Evolutionary conservation across 2,888 invertebrate genomes (phyloP).

Genomic region (Aromia moschata): DNA sequence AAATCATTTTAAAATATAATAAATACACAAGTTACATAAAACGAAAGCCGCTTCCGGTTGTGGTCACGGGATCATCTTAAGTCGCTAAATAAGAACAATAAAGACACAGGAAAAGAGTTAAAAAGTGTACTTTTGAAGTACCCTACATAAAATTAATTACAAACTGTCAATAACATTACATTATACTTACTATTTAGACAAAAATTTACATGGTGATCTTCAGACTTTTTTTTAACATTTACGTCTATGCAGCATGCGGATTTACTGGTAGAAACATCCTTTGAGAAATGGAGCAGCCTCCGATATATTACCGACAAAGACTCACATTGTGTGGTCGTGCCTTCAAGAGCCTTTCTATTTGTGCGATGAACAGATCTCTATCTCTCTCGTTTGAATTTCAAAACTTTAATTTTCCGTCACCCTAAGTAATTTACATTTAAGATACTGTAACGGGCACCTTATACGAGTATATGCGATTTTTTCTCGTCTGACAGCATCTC

Average conservation of each 20-base stretch:
- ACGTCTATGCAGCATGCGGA: conserved; percentile 3
- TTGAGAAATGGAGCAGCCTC: neutral
- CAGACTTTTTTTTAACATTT: conserved; percentile 27
- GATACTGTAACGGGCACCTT: too few relatives aligned
- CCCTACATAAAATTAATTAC: conserved; percentile 25
- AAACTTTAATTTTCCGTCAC: too few relatives aligned
- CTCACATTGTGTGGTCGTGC: neutral
- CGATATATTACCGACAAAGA: too few relatives aligned
- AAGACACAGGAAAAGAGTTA: conserved; percentile 12
- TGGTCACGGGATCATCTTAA: conserved; percentile 2
- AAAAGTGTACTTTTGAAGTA: conserved; percentile 23
- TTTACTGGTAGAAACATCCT: conserved; percentile 7
- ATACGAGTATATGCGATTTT: too few relatives aligned
- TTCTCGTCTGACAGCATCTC: too few relatives aligned
- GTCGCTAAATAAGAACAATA: conserved; percentile 14
- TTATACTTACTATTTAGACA: conserved; percentile 28
- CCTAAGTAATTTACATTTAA: too few relatives aligned
- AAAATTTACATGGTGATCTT: conserved; percentile 28
- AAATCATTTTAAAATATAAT: conserved; percentile 34
- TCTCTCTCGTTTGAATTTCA: too few relatives aligned
- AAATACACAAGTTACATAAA: conserved; percentile 21
- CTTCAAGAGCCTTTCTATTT: neutral
- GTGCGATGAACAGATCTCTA: neutral
- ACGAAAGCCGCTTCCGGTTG: conserved; percentile 6
- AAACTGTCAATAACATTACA: conserved; percentile 22